Evolutionary conservation across 2,888 invertebrate genomes (phyloP), one percentile per base, ranked within the genome.

Genomic region (Sesia bembeciformis): DNA sequence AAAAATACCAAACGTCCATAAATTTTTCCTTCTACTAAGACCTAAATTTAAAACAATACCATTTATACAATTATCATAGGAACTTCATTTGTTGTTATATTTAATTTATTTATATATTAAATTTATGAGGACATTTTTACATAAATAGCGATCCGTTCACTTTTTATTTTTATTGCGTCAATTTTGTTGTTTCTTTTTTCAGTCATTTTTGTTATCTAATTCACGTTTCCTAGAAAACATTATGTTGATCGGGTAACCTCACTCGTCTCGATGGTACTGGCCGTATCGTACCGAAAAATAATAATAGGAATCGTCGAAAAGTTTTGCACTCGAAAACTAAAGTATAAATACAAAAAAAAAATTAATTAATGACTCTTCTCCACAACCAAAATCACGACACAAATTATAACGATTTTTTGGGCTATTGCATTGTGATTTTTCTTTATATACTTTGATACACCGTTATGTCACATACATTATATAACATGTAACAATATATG

Each of bases 31-130:
- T 86, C 85, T 85, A 84, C 85, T 88, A 88, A 82, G 85, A 86
- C 83, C 89, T 88, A 88, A 88, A 87, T 85, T 88, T 87, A 87
- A 88, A 85, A 88, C 82, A 88, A 88, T 87, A 88, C 85, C 76
- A 79, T 88, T 87, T 87, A 88, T 87, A 88, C 86, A 88, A 86
- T 86, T 86, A 86, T 86, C 84, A 88, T 89, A 89, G 89, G 89
- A 88, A 89, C 89, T 89, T 88, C 85, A 85, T 87, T 88, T 88
- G 87, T 88, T 88, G 87, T 88, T 86, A 87, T 81, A 85, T 87
- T 81, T 72, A 85, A 84, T 88, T 88, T 84, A 86, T 84, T 86
- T 79, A 87, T 87, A 85, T 88, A 86, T 59, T 86, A 84, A 84
- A 76, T 84, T 84, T 82, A 85, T 81, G 85, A 87, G 86, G 85